phyloP scores from a whole-genome alignment of 2,888 invertebrate species.

The Drosophila affinis region DNA sequence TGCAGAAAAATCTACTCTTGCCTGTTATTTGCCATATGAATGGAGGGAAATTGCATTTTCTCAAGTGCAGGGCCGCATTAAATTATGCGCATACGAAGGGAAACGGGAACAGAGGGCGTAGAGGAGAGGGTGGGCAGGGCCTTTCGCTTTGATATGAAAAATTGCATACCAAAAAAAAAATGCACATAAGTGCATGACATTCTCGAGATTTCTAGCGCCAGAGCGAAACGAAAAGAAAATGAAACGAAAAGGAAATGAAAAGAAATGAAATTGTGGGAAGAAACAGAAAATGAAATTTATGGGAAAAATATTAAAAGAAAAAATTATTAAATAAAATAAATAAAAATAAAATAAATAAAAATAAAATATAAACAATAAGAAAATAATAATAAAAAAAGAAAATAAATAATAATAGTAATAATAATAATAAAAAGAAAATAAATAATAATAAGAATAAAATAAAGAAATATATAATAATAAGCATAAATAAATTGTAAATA shows the following conservation, averaged over 20 bases:
- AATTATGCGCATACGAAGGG: constrained; percentile 42
- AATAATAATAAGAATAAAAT: too few relatives aligned
- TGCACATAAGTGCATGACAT: constrained; percentile 27
- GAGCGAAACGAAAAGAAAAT: constrained; percentile 3
- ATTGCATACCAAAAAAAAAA: constrained; percentile 23
- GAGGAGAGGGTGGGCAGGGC: neutral
- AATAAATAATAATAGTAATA: too few relatives aligned
- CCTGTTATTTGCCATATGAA: constrained; percentile 43
- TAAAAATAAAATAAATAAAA: neutral
- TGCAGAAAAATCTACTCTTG: constrained; percentile 24
- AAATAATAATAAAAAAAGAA: too few relatives aligned
- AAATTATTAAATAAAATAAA: neutral
- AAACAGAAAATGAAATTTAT: constrained; percentile 26
- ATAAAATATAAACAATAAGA: neutral
- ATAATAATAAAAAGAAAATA: too few relatives aligned
- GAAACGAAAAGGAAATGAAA: neutral
- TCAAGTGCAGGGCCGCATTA: constrained; percentile 52
- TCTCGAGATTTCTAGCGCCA: constrained; percentile 40
- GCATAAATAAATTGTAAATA: too few relatives aligned
- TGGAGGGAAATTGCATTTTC: constrained; percentile 42
- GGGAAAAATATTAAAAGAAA: constrained; percentile 10
- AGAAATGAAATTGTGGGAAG: neutral
- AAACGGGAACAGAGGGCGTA: neutral
- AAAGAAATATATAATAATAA: too few relatives aligned
- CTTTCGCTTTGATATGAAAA: constrained; percentile 41